Conservation (phyloP, 2,888 invertebrate species). For the Corbicula japonica region DNA sequence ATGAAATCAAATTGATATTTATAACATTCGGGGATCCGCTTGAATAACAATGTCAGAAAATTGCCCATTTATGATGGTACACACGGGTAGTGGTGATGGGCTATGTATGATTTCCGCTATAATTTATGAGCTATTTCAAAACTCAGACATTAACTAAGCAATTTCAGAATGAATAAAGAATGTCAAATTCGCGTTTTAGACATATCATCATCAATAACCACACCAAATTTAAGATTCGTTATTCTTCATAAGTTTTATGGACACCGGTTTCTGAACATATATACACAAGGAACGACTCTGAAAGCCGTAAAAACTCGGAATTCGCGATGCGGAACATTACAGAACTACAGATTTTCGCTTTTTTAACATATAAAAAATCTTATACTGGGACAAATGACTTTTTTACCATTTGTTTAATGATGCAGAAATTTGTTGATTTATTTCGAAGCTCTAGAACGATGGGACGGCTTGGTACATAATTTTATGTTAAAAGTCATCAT, state of each 20-base stretch:
- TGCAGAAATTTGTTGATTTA: constrained; percentile 18
- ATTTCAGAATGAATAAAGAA: constrained; percentile 49
- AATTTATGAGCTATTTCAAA: constrained; percentile 58
- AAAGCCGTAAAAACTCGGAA: no score
- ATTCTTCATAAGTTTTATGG: constrained; percentile 17
- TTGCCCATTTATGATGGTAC: constrained; percentile 19
- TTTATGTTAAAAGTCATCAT: constrained; percentile 21
- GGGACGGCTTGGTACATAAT: constrained; percentile 39
- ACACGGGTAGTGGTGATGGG: constrained; percentile 10
- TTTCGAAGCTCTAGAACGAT: background rate
- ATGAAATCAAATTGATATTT: constrained; percentile 50
- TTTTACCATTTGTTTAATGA: constrained; percentile 38
- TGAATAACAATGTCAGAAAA: constrained; percentile 46
- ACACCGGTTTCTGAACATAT: background rate
- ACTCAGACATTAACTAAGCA: constrained; percentile 47
- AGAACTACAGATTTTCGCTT: no score
- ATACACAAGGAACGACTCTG: no score
- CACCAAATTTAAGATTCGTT: constrained; percentile 26
- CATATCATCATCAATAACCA: constrained; percentile 36
- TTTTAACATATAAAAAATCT: background rate
- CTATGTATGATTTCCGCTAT: constrained; percentile 53
- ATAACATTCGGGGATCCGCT: constrained; percentile 22
- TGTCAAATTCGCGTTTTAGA: constrained; percentile 46
- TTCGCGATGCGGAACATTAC: no score
- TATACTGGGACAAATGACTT: background rate